Conservation (phyloP, 1,140 invertebrate genomes). For the Conopomorpha cramerella region DNA sequence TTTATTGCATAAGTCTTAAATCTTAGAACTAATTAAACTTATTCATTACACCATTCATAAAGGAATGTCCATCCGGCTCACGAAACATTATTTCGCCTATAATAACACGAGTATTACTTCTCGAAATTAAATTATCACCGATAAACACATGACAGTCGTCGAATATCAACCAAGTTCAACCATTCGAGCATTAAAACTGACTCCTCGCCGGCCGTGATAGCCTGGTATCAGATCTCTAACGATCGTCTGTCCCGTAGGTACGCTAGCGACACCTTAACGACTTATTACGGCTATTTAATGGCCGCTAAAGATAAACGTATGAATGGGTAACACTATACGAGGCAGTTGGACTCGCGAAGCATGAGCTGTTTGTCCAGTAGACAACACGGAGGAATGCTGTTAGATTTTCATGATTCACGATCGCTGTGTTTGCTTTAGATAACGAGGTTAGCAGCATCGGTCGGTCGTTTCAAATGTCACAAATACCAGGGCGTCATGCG, state of each 20-base stretch:
- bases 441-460: too few species aligned
- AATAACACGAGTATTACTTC: background rate
- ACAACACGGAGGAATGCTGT: constrained; percentile 11
- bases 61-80: too few species aligned
- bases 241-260: constrained; percentile 52
- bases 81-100: too few species aligned
- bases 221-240: constrained; percentile 52
- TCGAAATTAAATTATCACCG: background rate
- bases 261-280: constrained; percentile 21
- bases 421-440: too few species aligned
- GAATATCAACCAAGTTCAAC: constrained; percentile 7
- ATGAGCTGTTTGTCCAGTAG: constrained; percentile 47
- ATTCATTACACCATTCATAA: too few species aligned
- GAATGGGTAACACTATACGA: constrained; percentile 50
- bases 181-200: constrained; percentile 22
- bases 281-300: constrained; percentile 53
- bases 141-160: background rate
- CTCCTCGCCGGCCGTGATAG: constrained; percentile 32
- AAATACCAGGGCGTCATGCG: too few species aligned
- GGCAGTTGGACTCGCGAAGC: constrained; percentile 29
- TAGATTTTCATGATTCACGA: too few species aligned
- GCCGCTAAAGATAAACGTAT: constrained; percentile 48
- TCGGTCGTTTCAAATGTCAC: too few species aligned
- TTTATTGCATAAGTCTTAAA: too few species aligned
- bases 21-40: too few species aligned